Conservation (phyloP, 1,140 invertebrate species). For the Colletes gigas region DNA sequence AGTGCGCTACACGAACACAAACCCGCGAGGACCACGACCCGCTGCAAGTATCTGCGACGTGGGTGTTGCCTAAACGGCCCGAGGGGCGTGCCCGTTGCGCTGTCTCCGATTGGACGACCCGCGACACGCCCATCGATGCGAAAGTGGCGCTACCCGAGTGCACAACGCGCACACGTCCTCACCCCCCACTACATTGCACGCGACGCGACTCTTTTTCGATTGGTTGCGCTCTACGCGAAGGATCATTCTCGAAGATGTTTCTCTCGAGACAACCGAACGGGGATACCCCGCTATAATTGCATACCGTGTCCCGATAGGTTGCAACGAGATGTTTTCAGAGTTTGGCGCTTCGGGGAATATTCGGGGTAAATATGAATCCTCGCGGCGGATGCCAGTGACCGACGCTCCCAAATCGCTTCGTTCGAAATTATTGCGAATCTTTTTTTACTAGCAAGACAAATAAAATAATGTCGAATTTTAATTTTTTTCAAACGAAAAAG, state of each 20-base stretch:
- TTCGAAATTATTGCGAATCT: too few species aligned
- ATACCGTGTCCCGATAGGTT: conserved; percentile 13
- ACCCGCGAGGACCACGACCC: background rate
- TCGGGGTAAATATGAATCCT: background rate
- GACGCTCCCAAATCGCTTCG: too few species aligned
- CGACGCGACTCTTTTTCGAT: conserved; percentile 24
- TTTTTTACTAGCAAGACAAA: too few species aligned
- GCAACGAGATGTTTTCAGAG: background rate
- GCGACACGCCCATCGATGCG: conserved; percentile 28
- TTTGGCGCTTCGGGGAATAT: background rate
- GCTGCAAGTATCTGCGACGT: background rate
- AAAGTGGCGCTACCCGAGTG: conserved; percentile 17
- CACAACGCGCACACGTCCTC: conserved; percentile 39
- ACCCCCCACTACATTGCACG: conserved; percentile 14
- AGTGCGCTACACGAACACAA: conserved; percentile 20
- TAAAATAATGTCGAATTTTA: too few species aligned
- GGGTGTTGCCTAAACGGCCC: conserved; percentile 14
- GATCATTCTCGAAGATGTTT: conserved; percentile 44
- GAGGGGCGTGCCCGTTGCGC: background rate
- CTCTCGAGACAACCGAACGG: background rate
- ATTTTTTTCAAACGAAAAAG: too few species aligned
- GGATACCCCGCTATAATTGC: conserved; percentile 10
- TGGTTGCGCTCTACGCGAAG: conserved; percentile 34
- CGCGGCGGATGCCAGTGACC: background rate
- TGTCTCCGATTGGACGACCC: conserved; percentile 40